Percentiles rank a stretch among this genome's conserved stretches.
Evolutionary conservation across 2,113 vertebrate species (phyloP).

Genomic region (Orycteropus afer): DNA sequence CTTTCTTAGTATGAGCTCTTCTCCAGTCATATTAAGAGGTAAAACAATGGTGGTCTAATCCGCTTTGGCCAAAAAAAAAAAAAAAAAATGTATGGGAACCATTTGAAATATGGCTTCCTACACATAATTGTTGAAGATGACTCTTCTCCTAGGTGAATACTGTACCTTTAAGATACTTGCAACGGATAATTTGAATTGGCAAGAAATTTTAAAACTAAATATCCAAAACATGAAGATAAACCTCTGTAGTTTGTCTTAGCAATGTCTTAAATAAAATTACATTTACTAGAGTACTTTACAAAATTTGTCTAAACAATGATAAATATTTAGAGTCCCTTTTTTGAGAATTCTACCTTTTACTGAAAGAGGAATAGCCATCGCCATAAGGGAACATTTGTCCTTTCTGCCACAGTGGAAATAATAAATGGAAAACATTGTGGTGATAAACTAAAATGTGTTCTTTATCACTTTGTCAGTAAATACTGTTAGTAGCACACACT

Average conservation of each 20-base stretch:
- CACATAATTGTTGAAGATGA: background rate
- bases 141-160: background rate
- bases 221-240: conserved; percentile 40
- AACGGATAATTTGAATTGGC: background rate
- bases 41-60: background rate
- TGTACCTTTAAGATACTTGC: background rate
- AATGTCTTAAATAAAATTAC: conserved; percentile 35
- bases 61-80: background rate
- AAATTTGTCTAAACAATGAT: conserved; percentile 3
- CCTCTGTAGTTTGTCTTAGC: background rate
- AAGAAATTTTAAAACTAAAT: conserved; percentile 49
- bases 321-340: conserved; percentile 1
- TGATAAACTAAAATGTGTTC: conserved; percentile 29
- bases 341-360: background rate
- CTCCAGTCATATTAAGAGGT: background rate
- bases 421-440: background rate
- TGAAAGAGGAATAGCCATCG: conserved; percentile 33
- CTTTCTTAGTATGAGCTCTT: background rate
- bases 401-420: background rate
- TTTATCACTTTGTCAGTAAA: conserved; percentile 43
- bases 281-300: conserved; percentile 30
- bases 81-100: background rate
- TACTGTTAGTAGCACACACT: background rate
- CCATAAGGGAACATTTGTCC: background rate
- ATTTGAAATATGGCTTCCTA: background rate